Percentiles rank a stretch among this genome's conserved stretches.
These are phyloP conservation scores for Orthonevra nobilis DNA, from an alignment of 2,888 invertebrate genomes.

Conservation along the genomic window DNA sequence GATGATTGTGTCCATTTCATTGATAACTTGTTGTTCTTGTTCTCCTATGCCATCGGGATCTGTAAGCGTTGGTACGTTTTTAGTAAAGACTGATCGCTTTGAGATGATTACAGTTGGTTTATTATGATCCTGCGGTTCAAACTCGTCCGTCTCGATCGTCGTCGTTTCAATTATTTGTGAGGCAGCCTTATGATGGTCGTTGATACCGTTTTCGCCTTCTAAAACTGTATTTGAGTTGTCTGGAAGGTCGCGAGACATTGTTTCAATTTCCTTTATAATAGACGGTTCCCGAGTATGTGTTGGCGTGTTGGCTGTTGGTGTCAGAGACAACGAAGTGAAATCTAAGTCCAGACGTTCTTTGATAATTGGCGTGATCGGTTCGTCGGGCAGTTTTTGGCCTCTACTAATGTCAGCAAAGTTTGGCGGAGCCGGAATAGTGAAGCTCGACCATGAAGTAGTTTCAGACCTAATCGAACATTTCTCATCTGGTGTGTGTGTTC, in stretches of 20 bases:
- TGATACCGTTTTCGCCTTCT: conserved; percentile 74
- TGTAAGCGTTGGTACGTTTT: neutral
- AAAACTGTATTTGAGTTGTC: conserved; percentile 71
- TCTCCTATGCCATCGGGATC: conserved; percentile 36
- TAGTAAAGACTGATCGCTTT: neutral
- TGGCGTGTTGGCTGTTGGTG: conserved; percentile 27
- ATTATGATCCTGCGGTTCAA: neutral
- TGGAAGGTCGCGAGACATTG: too few species aligned
- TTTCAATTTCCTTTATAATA: conserved; percentile 34
- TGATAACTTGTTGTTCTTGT: conserved; percentile 24
- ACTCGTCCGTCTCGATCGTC: neutral
- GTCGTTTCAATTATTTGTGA: neutral
- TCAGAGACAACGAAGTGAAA: conserved; percentile 65
- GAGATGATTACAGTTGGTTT: neutral
- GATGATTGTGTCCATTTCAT: conserved; percentile 43
- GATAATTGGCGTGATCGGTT: conserved; percentile 72
- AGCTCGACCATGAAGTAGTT: conserved; percentile 75
- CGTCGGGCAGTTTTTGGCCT: conserved; percentile 58
- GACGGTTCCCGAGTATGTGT: conserved; percentile 24
- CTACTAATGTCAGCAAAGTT: conserved; percentile 76
- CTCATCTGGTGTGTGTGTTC: conserved; percentile 55
- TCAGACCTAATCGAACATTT: conserved; percentile 58
- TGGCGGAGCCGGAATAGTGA: conserved; percentile 77
- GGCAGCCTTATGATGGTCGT: conserved; percentile 46
- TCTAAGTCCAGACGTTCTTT: conserved; percentile 71